phyloP scores from a whole-genome alignment of 2,797 vertebrate species.

The Pogoniulus pusillus region DNA sequence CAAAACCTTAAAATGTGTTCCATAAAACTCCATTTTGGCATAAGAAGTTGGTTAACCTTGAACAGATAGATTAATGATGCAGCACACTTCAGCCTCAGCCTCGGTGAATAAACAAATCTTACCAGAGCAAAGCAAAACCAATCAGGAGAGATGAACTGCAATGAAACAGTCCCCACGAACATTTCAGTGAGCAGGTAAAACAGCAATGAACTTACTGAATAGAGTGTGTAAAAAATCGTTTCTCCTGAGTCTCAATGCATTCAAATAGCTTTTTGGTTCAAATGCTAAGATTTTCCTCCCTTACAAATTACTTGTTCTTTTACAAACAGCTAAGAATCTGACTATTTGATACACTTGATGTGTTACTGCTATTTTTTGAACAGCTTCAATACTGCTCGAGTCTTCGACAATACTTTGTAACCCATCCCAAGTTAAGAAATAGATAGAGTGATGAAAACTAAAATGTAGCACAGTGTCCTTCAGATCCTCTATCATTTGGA shows the following conservation, averaged over 20 bases:
- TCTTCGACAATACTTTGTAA: not conserved
- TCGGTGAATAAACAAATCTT: slow-evolving; percentile 70
- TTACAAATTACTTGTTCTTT: not conserved
- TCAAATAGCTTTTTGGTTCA: not conserved
- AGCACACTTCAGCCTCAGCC: slow-evolving; percentile 18
- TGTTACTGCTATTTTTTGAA: not conserved
- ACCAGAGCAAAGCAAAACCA: slow-evolving; percentile 50
- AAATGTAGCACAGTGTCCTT: not conserved
- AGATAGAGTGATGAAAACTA: not conserved
- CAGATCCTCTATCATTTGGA: not conserved
- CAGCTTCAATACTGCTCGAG: not conserved
- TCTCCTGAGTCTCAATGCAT: not conserved
- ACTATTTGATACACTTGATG: not conserved
- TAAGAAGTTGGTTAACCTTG: slow-evolving; percentile 69
- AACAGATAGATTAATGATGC: slow-evolving; percentile 68
- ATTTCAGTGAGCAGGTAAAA: not conserved
- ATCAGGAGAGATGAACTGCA: slow-evolving; percentile 17
- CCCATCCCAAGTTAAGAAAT: not conserved
- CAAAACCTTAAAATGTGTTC: slow-evolving; percentile 59
- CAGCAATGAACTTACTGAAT: not conserved
- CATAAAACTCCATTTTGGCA: slow-evolving; percentile 73
- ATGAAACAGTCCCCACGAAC: not conserved
- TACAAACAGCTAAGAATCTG: not conserved
- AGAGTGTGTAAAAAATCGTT: not conserved
- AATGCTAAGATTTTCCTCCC: not conserved